Percentiles rank a stretch among this genome's conserved stretches.
These are phyloP conservation scores for Rhinolophus sinicus DNA, from an alignment of 2,113 vertebrate species.

Conservation along the genomic window DNA sequence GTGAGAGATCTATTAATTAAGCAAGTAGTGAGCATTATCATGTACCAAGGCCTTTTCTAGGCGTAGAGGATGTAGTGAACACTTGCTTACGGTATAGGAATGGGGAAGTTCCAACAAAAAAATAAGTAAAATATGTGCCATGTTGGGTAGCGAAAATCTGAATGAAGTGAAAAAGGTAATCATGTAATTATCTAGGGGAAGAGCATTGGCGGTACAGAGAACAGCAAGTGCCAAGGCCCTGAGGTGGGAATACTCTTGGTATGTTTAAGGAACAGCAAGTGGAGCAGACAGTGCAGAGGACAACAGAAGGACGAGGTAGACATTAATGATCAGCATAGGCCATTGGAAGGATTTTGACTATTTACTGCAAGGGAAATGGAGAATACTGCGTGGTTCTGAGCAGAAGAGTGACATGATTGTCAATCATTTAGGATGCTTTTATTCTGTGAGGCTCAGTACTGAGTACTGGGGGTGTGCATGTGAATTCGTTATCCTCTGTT, in stretches of 20 bases:
- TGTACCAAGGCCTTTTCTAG: neutral
- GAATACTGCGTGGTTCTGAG: neutral
- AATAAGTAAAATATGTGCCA: neutral
- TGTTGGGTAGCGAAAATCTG: neutral
- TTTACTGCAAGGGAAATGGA: conserved; percentile 1
- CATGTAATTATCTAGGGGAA: neutral
- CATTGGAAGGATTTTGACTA: neutral
- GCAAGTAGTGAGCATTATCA: neutral
- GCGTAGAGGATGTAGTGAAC: neutral
- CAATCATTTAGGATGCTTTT: neutral
- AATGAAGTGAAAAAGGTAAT: neutral
- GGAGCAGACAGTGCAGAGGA: neutral
- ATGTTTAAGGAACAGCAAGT: neutral
- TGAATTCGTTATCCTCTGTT: neutral
- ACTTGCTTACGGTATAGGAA: neutral
- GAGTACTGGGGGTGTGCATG: neutral
- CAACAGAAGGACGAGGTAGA: neutral
- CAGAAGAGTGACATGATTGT: neutral
- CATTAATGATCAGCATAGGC: neutral
- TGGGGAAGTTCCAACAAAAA: neutral
- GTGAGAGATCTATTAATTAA: neutral
- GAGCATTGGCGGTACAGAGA: neutral
- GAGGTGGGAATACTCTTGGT: neutral
- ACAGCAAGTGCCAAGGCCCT: neutral
- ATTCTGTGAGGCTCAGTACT: neutral